phyloP scores from a whole-genome alignment of 2,888 invertebrate species.

The Sminthurinus aureus region DNA sequence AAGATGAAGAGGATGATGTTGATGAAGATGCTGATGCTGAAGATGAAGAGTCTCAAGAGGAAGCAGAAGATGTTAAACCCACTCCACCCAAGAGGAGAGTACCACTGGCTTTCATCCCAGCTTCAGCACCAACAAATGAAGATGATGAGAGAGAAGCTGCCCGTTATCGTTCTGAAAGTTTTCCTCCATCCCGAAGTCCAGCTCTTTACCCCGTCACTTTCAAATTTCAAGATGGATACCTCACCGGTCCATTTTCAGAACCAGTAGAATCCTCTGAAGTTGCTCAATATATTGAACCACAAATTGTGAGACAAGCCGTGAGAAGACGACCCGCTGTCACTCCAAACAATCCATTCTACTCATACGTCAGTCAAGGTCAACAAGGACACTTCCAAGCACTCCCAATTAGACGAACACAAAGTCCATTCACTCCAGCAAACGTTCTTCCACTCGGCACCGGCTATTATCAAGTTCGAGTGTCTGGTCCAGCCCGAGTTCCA shows the following conservation, averaged over 20 bases:
- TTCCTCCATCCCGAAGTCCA: slow-evolving; percentile 57
- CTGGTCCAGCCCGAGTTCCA: not conserved
- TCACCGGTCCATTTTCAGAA: slow-evolving; percentile 34
- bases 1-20: slow-evolving; percentile 44
- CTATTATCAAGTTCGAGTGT: not conserved
- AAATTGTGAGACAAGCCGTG: not conserved
- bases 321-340: not conserved
- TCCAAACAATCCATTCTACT: slow-evolving; percentile 21
- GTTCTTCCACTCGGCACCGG: not conserved
- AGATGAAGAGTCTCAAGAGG: slow-evolving; percentile 41
- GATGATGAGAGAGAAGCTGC: slow-evolving; percentile 52
- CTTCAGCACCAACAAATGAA: slow-evolving; percentile 45
- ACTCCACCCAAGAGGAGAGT: slow-evolving; percentile 20
- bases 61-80: slow-evolving; percentile 30
- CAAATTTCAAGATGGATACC: slow-evolving; percentile 27
- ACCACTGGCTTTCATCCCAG: slow-evolving; percentile 46
- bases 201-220: slow-evolving; percentile 50
- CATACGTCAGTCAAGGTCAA: slow-evolving; percentile 15
- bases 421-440: not conserved
- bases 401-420: not conserved
- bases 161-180: slow-evolving; percentile 41
- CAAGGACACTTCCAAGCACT: not conserved
- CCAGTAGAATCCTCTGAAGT: slow-evolving; percentile 39
- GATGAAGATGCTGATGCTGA: slow-evolving; percentile 41
- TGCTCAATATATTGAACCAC: slow-evolving; percentile 30